Percentiles rank a stretch among this genome's conserved stretches.
phyloP scores from a whole-genome alignment of 2,113 vertebrate species.

The Zonotrichia leucophrys region DNA sequence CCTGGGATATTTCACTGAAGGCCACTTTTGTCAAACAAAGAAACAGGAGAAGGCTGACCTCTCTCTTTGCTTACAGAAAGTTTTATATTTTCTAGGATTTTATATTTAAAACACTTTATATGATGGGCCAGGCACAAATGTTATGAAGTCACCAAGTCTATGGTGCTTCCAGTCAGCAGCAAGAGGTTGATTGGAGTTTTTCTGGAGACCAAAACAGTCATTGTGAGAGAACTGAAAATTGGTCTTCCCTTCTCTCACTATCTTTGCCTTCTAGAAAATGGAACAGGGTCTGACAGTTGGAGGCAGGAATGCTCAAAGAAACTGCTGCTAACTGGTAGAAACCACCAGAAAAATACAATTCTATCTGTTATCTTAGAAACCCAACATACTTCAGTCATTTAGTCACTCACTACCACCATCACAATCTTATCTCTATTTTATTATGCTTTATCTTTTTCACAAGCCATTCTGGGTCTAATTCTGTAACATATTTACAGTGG shows the following conservation, averaged over 20 bases:
- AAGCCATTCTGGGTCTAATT: neutral
- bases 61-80: neutral
- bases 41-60: neutral
- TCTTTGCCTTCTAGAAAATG: neutral
- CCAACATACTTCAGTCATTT: neutral
- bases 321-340: neutral
- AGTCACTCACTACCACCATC: neutral
- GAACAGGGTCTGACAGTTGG: neutral
- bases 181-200: neutral
- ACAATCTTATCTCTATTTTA: conserved; percentile 7
- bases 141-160: neutral
- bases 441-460: conserved; percentile 25
- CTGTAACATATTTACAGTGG: neutral
- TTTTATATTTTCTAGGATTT: neutral
- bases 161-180: neutral
- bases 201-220: neutral
- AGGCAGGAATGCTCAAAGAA: neutral
- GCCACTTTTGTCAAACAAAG: neutral
- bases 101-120: neutral
- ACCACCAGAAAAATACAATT: neutral
- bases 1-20: neutral
- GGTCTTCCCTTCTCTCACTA: neutral
- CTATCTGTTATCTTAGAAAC: neutral
- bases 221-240: neutral
- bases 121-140: neutral